Conservation (phyloP, 2,797 vertebrate species). For the Falco biarmicus region DNA sequence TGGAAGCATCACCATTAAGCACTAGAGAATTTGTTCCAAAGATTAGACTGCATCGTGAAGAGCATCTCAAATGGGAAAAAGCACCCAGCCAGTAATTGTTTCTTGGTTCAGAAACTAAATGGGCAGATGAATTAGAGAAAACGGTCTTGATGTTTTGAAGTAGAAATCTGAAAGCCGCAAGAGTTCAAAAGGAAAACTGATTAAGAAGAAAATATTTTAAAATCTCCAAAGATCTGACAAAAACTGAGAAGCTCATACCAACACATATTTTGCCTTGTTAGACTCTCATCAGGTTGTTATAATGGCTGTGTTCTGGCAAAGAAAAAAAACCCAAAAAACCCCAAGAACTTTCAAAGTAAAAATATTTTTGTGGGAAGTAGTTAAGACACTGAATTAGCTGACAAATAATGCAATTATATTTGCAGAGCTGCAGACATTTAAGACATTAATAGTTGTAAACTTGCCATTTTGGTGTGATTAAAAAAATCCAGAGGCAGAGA, state of each 20-base stretch:
- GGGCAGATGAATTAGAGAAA: background rate
- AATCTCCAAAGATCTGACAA: background rate
- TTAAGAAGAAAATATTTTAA: background rate
- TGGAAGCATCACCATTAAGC: background rate
- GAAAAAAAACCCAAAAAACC: background rate
- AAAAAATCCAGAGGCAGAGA: background rate
- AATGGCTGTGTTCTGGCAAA: background rate
- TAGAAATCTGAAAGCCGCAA: slow-evolving; percentile 8
- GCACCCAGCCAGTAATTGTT: background rate
- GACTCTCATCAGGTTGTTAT: background rate
- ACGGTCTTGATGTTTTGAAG: background rate
- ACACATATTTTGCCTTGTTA: background rate
- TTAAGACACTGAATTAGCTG: background rate
- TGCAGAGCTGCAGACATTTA: background rate
- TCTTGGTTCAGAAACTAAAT: background rate
- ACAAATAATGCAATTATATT: background rate
- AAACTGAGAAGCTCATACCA: background rate
- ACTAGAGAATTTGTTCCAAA: background rate
- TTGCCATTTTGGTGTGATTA: background rate
- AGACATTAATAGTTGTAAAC: background rate
- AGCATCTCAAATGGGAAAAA: background rate
- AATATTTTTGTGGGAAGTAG: background rate
- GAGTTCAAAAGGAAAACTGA: slow-evolving; percentile 15
- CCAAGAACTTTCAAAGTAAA: background rate
- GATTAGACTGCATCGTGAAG: background rate